Evolutionary conservation across 2,888 invertebrate species (phyloP), one percentile per base, ranked within the genome.

Genomic region (Serrognathus titanus): DNA sequence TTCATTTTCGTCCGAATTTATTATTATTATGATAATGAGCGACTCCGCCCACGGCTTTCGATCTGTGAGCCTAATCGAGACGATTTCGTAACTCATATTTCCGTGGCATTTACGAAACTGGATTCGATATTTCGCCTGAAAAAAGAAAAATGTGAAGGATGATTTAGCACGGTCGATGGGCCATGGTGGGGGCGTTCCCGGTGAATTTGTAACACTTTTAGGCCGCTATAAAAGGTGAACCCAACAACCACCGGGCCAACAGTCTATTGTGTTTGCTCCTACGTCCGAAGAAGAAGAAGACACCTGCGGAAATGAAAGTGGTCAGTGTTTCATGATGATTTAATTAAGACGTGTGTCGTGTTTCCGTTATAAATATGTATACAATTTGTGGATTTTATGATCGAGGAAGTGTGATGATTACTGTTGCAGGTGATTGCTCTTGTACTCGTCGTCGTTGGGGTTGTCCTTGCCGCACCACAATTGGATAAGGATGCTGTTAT

Each of bases 401-500:
- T 12, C 24, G 36, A 49, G 4, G 11, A 35, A 48, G 12, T 43
- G 20, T 16, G 13, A 13, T 20, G 20, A 43, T 31, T 48, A 48
- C 35, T 6, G 13, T 59, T 53, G 13, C 58, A 66, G 68, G 55
- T 65, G 39, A 56, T 69, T 48, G 63, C 58, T 41, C 43, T 69
- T 31, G 59, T 62, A 37, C 62, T 66, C 57, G 51, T 71, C 7
- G 49, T 55, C 11, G 51, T 51, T 16, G 47, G 55, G 8, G 51
- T 51, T 40, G 54, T 51, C 35, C 53, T 49, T 36, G 51, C 55
- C 38, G 40, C 55, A 20, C 35, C 51, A 13, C 53, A 60, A 48
- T 58, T 58, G 38, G 75, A 82, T 69, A 74, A 82, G 70, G 83
- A 85, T 65, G 85, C 83, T 2, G 81, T 82, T 68, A 79, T 86